Conservation (phyloP, 2,113 vertebrate species). For the Mellivora capensis region DNA sequence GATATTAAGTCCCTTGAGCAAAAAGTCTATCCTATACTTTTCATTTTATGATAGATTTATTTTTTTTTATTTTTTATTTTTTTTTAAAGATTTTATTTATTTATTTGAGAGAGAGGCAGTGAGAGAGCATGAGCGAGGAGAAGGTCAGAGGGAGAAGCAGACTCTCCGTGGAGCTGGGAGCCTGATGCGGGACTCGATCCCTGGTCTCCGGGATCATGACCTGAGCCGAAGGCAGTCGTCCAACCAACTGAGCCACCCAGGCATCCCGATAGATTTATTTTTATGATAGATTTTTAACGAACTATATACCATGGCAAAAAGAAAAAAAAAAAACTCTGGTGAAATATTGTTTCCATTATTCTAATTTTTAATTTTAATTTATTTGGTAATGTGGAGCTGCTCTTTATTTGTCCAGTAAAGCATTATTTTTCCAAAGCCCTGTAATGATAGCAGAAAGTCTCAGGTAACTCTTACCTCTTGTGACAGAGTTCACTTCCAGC, state of each 20-base stretch:
- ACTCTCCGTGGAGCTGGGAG: too few species aligned
- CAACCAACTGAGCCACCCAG: too few species aligned
- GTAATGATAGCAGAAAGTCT: not conserved
- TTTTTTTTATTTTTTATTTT: too few species aligned
- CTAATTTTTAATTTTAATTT: not conserved
- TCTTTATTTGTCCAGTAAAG: not conserved
- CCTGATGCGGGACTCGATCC: too few species aligned
- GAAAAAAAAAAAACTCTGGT: not conserved
- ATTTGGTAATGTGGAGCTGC: not conserved
- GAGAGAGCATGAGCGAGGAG: too few species aligned
- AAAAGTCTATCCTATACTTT: not conserved
- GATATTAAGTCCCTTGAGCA: not conserved
- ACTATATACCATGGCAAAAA: not conserved
- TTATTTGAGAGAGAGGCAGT: too few species aligned
- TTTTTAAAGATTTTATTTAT: too few species aligned
- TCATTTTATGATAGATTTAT: not conserved
- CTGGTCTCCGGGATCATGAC: too few species aligned
- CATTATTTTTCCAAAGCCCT: not conserved
- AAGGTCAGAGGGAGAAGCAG: too few species aligned
- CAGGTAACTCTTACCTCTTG: not conserved
- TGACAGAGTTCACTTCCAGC: not conserved
- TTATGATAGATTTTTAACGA: not conserved
- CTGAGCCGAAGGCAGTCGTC: too few species aligned
- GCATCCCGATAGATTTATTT: not conserved
- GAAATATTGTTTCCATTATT: not conserved